A percentile compares a stretch with the other conserved stretches of the same genome.
Conservation (phyloP, 2,113 vertebrate genomes). For the Lathamus discolor region DNA sequence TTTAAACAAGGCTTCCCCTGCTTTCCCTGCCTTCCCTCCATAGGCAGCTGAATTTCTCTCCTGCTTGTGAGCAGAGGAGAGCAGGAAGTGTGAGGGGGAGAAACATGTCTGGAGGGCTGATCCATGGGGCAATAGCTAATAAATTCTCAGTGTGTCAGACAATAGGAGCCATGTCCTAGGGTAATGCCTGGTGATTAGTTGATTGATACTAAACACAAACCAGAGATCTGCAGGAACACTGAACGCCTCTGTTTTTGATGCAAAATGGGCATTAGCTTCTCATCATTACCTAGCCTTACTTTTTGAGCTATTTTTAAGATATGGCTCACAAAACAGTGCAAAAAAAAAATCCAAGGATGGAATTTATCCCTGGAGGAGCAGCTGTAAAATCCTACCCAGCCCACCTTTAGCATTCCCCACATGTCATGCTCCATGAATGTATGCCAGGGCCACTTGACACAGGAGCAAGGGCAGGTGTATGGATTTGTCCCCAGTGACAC, state of each 20-base stretch:
- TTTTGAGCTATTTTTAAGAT: neutral
- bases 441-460: neutral
- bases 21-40: neutral
- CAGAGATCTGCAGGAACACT: neutral
- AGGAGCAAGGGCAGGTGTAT: neutral
- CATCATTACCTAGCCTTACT: neutral
- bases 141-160: neutral
- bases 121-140: neutral
- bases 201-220: neutral
- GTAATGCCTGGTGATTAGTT: neutral
- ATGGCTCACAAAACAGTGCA: neutral
- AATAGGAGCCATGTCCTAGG: neutral
- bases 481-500: neutral
- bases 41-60: neutral
- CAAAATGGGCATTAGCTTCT: neutral
- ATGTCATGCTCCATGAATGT: neutral
- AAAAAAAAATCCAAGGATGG: neutral
- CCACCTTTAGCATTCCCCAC: neutral
- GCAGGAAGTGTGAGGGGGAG: neutral
- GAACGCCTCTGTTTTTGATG: neutral
- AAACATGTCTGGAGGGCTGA: neutral
- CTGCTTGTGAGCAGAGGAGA: neutral
- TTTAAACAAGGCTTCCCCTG: neutral
- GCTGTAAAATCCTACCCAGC: neutral
- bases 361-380: neutral